Conservation (phyloP, 2,888 invertebrate genomes). For the Stramonita haemastoma region DNA sequence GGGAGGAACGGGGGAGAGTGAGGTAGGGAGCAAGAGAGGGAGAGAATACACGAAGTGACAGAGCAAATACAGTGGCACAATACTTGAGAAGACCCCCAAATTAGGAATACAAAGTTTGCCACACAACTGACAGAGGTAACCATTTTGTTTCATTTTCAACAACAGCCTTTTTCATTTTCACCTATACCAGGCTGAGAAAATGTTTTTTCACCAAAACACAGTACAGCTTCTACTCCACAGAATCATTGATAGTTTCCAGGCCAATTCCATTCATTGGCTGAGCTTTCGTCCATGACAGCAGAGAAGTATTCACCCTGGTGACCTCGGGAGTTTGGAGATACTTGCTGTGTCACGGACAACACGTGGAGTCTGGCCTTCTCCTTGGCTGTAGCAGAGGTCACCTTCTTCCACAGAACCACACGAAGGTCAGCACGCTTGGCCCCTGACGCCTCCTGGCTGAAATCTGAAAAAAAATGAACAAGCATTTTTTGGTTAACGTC, state of each 20-base stretch:
- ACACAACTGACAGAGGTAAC: neutral
- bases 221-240: neutral
- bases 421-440: slow-evolving; percentile 30
- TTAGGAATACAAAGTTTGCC: neutral
- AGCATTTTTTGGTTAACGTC: neutral
- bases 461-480: slow-evolving; percentile 30
- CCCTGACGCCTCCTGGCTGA: neutral
- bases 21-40: no score
- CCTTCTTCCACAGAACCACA: slow-evolving; percentile 36
- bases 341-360: neutral
- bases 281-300: neutral
- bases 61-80: neutral
- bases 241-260: neutral
- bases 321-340: neutral
- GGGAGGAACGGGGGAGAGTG: neutral
- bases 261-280: neutral
- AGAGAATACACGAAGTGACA: neutral
- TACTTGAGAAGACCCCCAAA: neutral
- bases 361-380: slow-evolving; percentile 37
- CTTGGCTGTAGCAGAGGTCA: slow-evolving; percentile 36
- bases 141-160: neutral
- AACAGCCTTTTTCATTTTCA: neutral
- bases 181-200: neutral
- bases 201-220: neutral
- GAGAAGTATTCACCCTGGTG: neutral